These are phyloP conservation scores for Melanocharis versteri DNA, from an alignment of 2,113 vertebrate species.

Conservation along the genomic window DNA sequence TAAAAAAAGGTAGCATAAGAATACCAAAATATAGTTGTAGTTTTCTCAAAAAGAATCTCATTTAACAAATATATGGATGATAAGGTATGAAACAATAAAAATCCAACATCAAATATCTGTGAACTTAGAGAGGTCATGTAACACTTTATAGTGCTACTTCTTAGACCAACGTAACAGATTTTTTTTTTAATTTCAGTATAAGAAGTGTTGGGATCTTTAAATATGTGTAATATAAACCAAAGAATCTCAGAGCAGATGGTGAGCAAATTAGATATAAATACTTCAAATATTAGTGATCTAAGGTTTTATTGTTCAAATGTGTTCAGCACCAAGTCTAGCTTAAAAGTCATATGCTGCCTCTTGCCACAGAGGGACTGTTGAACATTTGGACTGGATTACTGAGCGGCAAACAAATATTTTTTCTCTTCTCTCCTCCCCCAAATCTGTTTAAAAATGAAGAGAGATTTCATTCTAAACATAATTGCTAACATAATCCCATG, in stretches of 20 bases:
- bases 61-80: background rate
- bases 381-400: conserved; percentile 62
- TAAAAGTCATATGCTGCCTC: conserved; percentile 61
- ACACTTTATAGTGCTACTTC: background rate
- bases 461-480: conserved; percentile 66
- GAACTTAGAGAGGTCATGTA: background rate
- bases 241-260: conserved; percentile 23
- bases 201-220: background rate
- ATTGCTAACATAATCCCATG: conserved; percentile 82
- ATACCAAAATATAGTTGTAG: background rate
- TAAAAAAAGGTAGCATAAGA: background rate
- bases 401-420: conserved; percentile 53
- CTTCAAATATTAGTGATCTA: conserved; percentile 54
- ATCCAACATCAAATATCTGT: background rate
- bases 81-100: background rate
- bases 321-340: conserved; percentile 22
- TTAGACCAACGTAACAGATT: background rate
- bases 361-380: conserved; percentile 73
- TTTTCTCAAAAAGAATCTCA: background rate
- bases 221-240: background rate
- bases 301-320: conserved; percentile 52
- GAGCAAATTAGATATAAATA: conserved; percentile 56
- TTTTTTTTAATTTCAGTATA: background rate
- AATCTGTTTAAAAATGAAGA: conserved; percentile 62
- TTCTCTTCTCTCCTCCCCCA: conserved; percentile 21